A percentile compares a stretch with the other conserved stretches of the same genome.
Evolutionary conservation across 2,888 invertebrate species (phyloP).

Genomic region (Anthrax anthrax): DNA sequence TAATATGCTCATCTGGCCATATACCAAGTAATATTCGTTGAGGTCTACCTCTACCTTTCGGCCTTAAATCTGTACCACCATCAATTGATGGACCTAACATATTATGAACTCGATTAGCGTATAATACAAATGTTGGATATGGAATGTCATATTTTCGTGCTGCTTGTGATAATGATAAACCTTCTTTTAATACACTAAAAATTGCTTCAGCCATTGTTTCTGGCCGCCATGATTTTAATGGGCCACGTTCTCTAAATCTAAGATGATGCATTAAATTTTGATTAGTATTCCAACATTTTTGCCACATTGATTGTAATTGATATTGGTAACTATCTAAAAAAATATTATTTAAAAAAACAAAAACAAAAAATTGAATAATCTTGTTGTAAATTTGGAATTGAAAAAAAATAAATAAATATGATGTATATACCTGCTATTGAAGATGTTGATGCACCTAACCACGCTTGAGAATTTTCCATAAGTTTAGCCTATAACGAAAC

Average conservation of each 20-base stretch:
- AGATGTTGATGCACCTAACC: conserved; percentile 81
- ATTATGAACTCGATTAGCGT: conserved; percentile 85
- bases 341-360: no score
- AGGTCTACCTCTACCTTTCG: conserved; percentile 80
- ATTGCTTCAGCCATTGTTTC: conserved; percentile 93
- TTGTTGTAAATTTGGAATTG: no score
- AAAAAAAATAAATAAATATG: not conserved
- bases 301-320: conserved; percentile 90
- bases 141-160: conserved; percentile 90
- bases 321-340: conserved; percentile 81
- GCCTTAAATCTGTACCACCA: conserved; percentile 78
- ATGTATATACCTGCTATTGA: conserved; percentile 67
- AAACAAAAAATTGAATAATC: not conserved
- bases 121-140: conserved; percentile 84
- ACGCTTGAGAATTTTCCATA: conserved; percentile 81
- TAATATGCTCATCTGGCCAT: conserved; percentile 89
- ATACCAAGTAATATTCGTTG: conserved; percentile 81
- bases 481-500: conserved; percentile 69
- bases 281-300: conserved; percentile 90
- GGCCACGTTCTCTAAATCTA: conserved; percentile 81
- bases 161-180: conserved; percentile 75
- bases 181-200: conserved; percentile 82
- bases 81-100: conserved; percentile 87
- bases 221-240: conserved; percentile 83
- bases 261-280: conserved; percentile 82